Evolutionary conservation across 2,888 invertebrate genomes (phyloP).

Genomic region (Sphinx pinastri): DNA sequence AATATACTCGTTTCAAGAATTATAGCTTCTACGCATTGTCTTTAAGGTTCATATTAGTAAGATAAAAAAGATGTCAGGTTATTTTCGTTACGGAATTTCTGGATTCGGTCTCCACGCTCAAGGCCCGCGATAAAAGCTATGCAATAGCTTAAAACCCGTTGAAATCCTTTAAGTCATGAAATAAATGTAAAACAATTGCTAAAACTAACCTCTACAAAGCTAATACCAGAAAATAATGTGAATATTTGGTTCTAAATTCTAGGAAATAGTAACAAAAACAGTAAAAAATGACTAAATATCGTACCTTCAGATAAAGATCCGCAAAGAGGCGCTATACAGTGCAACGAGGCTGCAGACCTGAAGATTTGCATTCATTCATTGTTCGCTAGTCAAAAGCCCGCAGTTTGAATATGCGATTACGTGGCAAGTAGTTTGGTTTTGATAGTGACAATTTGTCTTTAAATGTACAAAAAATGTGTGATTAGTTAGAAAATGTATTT

Average conservation of each 20-base stretch:
- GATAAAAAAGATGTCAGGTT: too few species aligned
- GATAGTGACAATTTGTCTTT: not conserved
- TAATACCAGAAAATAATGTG: too few species aligned
- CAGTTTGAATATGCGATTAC: conserved; percentile 73
- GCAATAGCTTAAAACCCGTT: too few species aligned
- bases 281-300: not conserved
- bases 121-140: too few species aligned
- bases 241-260: not conserved
- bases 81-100: too few species aligned
- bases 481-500: not conserved
- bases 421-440: conserved; percentile 43
- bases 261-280: not conserved
- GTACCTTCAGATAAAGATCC: not conserved
- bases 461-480: not conserved
- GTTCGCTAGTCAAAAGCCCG: conserved; percentile 56
- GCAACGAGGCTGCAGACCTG: conserved; percentile 49
- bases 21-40: too few species aligned
- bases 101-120: too few species aligned
- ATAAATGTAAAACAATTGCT: too few species aligned
- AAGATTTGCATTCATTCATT: conserved; percentile 63
- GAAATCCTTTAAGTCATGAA: too few species aligned
- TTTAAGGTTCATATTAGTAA: too few species aligned
- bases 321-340: conserved; percentile 38
- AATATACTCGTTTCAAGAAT: too few species aligned
- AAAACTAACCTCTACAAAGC: too few species aligned